These are phyloP conservation scores for Drepana falcataria DNA, from an alignment of 2,888 invertebrate genomes.

Conservation along the genomic window DNA sequence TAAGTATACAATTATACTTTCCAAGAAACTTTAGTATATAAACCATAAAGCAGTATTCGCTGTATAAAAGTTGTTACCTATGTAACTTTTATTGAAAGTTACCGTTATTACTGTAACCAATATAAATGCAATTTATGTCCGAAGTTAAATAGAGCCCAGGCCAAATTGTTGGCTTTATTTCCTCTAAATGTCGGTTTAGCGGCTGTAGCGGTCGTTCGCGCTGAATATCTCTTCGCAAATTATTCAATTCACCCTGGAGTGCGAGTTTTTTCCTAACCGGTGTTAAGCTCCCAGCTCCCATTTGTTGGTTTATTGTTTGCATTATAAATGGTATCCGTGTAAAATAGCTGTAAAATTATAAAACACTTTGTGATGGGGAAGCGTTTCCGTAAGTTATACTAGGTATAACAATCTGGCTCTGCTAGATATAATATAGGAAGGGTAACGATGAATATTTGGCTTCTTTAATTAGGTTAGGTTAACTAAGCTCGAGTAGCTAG, in stretches of 20 bases:
- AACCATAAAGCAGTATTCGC: too few relatives aligned
- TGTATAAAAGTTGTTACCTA: too few relatives aligned
- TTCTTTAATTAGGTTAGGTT: too few relatives aligned
- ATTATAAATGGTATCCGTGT: constrained; percentile 19
- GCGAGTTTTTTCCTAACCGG: constrained; percentile 19
- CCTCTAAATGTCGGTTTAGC: constrained; percentile 43
- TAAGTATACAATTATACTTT: too few relatives aligned
- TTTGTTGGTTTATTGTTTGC: constrained; percentile 23
- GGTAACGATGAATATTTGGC: too few relatives aligned
- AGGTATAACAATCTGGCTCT: constrained; percentile 4
- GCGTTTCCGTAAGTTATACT: constrained; percentile 8
- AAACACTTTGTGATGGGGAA: constrained; percentile 15
- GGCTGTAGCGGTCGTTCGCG: constrained; percentile 29
- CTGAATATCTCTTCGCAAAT: constrained; percentile 43
- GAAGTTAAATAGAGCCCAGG: constrained; percentile 36
- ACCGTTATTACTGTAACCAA: constrained; percentile 9
- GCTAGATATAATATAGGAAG: neutral
- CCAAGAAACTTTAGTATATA: too few relatives aligned
- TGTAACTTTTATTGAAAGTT: too few relatives aligned
- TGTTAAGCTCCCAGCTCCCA: constrained; percentile 12
- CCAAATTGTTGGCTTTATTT: constrained; percentile 46
- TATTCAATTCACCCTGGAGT: constrained; percentile 37
- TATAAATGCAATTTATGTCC: constrained; percentile 32
- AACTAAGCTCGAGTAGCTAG: too few relatives aligned
- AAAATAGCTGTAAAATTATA: constrained; percentile 9